Evolutionary conservation across 2,888 invertebrate species (phyloP).

Genomic region (Drosophila anomalata): DNA sequence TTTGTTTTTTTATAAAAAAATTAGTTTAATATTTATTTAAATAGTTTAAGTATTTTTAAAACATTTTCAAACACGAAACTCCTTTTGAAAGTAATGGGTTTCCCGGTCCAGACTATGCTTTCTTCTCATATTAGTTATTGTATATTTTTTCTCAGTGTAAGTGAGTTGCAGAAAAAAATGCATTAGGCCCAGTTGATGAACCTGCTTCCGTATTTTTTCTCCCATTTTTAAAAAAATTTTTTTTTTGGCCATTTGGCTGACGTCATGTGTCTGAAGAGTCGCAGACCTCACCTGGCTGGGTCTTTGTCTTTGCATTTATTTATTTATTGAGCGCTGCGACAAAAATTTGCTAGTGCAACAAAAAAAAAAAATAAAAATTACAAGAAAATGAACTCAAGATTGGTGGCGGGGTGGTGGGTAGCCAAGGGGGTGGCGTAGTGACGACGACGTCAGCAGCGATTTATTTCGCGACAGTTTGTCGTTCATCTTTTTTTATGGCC

Average conservation of each 20-base stretch:
- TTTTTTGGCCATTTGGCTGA: slow-evolving; percentile 15
- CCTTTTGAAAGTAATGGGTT: too few species aligned
- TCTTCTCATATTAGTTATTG: too few species aligned
- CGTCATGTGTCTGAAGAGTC: slow-evolving; percentile 26
- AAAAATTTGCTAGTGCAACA: slow-evolving; percentile 38
- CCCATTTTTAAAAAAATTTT: neutral
- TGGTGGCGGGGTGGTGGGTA: neutral
- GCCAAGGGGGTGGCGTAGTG: slow-evolving; percentile 16
- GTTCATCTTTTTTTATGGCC: slow-evolving; percentile 72
- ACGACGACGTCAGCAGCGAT: slow-evolving; percentile 64
- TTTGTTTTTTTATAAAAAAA: neutral
- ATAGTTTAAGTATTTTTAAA: neutral
- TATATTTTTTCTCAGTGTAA: neutral
- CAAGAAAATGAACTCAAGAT: neutral
- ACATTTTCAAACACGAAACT: neutral
- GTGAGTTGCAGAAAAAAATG: slow-evolving; percentile 6
- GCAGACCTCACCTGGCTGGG: slow-evolving; percentile 22
- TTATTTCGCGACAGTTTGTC: slow-evolving; percentile 66
- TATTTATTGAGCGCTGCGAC: slow-evolving; percentile 77
- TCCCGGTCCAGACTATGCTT: too few species aligned
- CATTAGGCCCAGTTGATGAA: slow-evolving; percentile 40
- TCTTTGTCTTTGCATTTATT: slow-evolving; percentile 65
- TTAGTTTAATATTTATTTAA: neutral
- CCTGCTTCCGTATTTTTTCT: slow-evolving; percentile 9
- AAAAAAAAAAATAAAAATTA: neutral